Conservation (phyloP, 2,797 vertebrate species). For the Sebastes kiyomatsui region DNA sequence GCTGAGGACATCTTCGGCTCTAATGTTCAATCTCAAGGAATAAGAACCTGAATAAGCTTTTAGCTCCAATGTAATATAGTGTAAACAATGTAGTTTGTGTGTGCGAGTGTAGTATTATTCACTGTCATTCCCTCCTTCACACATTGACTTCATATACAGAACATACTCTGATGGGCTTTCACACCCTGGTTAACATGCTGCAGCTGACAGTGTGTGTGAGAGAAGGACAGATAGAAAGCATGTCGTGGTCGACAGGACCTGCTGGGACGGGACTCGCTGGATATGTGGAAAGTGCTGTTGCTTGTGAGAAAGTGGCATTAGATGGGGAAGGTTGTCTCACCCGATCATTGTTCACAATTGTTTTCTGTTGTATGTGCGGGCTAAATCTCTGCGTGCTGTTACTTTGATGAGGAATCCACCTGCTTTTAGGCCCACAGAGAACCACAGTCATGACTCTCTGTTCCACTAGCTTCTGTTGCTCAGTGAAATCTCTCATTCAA, state of each 20-base stretch:
- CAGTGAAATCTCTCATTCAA: neutral
- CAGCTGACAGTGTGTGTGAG: slow-evolving; percentile 51
- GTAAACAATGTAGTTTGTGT: slow-evolving; percentile 39
- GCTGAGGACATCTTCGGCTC: slow-evolving; percentile 32
- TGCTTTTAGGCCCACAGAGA: neutral
- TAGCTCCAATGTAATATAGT: slow-evolving; percentile 66
- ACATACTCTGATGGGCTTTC: slow-evolving; percentile 72
- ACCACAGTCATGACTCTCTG: too few species aligned
- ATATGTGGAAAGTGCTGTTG: slow-evolving; percentile 26
- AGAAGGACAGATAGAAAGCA: slow-evolving; percentile 1
- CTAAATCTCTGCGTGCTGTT: neutral
- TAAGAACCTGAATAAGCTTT: slow-evolving; percentile 78
- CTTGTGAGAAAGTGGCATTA: slow-evolving; percentile 30
- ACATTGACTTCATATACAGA: slow-evolving; percentile 44
- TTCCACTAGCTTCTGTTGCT: neutral
- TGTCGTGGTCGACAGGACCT: slow-evolving; percentile 24
- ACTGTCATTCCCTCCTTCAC: slow-evolving; percentile 63
- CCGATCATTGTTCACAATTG: slow-evolving; percentile 15
- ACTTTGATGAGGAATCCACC: neutral
- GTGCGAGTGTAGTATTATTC: slow-evolving; percentile 7
- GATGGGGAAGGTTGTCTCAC: slow-evolving; percentile 15
- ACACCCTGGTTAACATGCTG: slow-evolving; percentile 70
- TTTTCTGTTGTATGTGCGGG: neutral
- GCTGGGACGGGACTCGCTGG: neutral
- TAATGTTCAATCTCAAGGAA: slow-evolving; percentile 37